Base-by-base conservation (phyloP, 23 tunicate genomes). In the Trididemnum nubilum region DNA sequence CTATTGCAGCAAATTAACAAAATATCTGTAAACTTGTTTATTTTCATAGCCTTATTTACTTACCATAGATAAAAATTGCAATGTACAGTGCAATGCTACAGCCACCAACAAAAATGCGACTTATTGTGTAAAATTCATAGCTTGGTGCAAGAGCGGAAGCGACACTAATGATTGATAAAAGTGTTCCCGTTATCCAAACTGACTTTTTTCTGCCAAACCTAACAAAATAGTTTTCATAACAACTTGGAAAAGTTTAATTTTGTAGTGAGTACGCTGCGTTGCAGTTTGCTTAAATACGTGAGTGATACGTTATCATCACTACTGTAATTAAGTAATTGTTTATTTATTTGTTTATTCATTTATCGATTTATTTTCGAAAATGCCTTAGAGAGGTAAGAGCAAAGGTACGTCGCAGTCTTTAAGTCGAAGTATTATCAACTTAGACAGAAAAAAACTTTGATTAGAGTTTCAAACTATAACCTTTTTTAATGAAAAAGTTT, bases 21-120 rank as follows among this genome's bases (percentile, higher is more conserved):
- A n/a, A n/a, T n/a, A n/a, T n/a, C n/a, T n/a, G n/a, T n/a, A n/a
- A 44, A 44, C 15, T 44, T 44, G 54, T 9, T 15, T 7, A 44
- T 15, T 44, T 15, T 7, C 54, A 44, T 15, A 44, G 54, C 12
- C 54, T 7, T 44, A 44, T 44, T 7, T 7, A 25, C 73, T 78
- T 80, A 85, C 96, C 82, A 40, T 90, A 90, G 0, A 88, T 85
- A 39, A 51, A 90, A 26, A 51, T 25, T 2, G 81, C 77, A 7
- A 90, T 86, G 65, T 35, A 90, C 15, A 63, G 49, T 2, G 96
- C 38, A 23, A 90, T 73, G 31, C 35, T 32, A 36, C 34, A 58
- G 33, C 54, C 52, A 0, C 92, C 96, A 34, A 26, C 35, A 0
- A 90, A 32, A 21, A 82, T 86, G 63, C 96, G 80, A 72, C 79